Evolutionary conservation across 2,797 vertebrate genomes (phyloP).

Genomic region (Phalanger gymnotis): DNA sequence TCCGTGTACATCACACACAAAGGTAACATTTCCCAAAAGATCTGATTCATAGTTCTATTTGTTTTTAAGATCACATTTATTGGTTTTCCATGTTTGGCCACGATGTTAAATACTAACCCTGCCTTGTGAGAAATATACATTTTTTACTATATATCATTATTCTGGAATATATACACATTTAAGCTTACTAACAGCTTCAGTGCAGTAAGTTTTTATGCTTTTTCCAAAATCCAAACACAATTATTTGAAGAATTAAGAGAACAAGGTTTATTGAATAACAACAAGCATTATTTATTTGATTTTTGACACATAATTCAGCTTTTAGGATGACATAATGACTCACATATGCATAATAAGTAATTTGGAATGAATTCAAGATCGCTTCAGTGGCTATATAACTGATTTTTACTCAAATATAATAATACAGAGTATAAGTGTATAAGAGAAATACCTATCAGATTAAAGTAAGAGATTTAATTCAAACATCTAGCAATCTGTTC

Average conservation of each 20-base stretch:
- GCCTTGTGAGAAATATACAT: slow-evolving; percentile 1
- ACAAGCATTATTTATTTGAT: background rate
- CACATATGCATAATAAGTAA: background rate
- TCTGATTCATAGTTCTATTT: slow-evolving; percentile 1
- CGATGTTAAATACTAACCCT: background rate
- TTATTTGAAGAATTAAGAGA: slow-evolving; percentile 28
- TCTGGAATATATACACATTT: slow-evolving; percentile 7
- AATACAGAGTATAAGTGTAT: slow-evolving; percentile 24
- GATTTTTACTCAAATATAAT: slow-evolving; percentile 48
- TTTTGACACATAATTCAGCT: background rate
- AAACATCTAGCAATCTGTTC: slow-evolving; percentile 40
- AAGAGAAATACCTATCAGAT: slow-evolving; percentile 52
- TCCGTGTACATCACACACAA: slow-evolving; percentile 42
- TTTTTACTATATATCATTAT: slow-evolving; percentile 37
- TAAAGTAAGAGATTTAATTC: slow-evolving; percentile 30
- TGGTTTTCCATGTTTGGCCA: slow-evolving; percentile 39
- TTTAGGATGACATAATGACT: background rate
- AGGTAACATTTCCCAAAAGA: slow-evolving; percentile 48
- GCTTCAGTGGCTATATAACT: slow-evolving; percentile 5
- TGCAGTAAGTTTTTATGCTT: background rate
- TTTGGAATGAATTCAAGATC: slow-evolving; percentile 23
- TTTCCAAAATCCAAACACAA: slow-evolving; percentile 47
- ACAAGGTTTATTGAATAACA: background rate
- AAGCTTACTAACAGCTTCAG: slow-evolving; percentile 50
- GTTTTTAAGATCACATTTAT: slow-evolving; percentile 52